Evolutionary conservation across 1,140 invertebrate species (phyloP).

Genomic region (Trichogramma pretiosum): DNA sequence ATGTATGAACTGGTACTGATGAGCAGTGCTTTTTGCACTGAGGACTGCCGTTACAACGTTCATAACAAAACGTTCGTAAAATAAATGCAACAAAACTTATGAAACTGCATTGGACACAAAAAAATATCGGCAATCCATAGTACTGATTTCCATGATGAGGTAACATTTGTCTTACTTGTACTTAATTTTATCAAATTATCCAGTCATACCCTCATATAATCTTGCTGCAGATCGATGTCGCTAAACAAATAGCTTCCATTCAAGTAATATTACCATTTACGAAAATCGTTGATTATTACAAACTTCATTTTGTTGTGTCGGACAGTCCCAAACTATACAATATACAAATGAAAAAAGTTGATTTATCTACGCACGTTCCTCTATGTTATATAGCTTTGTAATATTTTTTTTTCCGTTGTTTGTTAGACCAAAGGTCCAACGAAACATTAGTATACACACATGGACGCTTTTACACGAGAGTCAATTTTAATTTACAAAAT

Average conservation of each 20-base stretch:
- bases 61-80: slow-evolving; percentile 28
- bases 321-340: slow-evolving; percentile 36
- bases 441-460: slow-evolving; percentile 10
- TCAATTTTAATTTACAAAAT: slow-evolving; percentile 17
- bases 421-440: too few species aligned
- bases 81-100: slow-evolving; percentile 41
- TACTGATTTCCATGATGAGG: slow-evolving; percentile 46
- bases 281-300: slow-evolving; percentile 36
- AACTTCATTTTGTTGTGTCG: slow-evolving; percentile 30
- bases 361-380: slow-evolving; percentile 13
- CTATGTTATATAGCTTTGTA: slow-evolving; percentile 1
- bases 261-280: slow-evolving; percentile 34
- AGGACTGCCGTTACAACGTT: slow-evolving; percentile 30
- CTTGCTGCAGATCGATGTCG: slow-evolving; percentile 37
- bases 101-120: slow-evolving; percentile 34
- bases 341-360: slow-evolving; percentile 13
- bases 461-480: slow-evolving; percentile 8
- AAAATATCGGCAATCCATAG: slow-evolving; percentile 28
- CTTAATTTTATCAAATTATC: slow-evolving; percentile 51
- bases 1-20: slow-evolving; percentile 47
- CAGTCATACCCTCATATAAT: slow-evolving; percentile 47
- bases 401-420: too few species aligned
- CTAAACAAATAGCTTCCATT: slow-evolving; percentile 31
- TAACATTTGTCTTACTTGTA: slow-evolving; percentile 51
- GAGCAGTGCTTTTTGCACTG: slow-evolving; percentile 36